phyloP scores from a whole-genome alignment of 2,888 invertebrate genomes.

The Torymus tubicola region DNA sequence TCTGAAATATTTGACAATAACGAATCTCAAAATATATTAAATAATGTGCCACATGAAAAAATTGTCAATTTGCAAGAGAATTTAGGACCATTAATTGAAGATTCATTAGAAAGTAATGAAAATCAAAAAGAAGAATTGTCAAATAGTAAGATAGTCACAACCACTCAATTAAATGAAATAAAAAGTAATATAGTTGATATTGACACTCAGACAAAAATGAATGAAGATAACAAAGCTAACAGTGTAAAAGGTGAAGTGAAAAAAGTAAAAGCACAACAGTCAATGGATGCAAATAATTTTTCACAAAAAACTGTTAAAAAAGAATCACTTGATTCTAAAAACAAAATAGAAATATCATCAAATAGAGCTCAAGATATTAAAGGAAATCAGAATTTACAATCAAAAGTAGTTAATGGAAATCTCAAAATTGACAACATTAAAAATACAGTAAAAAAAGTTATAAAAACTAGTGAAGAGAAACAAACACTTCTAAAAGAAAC shows the following conservation, averaged over 20 bases:
- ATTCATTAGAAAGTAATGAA: too few relatives aligned
- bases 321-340: background rate
- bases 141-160: too few relatives aligned
- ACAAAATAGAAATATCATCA: background rate
- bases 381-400: slow-evolving; percentile 16
- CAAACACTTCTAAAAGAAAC: slow-evolving; percentile 8
- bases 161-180: too few relatives aligned
- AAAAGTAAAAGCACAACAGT: too few relatives aligned
- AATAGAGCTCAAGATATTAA: slow-evolving; percentile 38
- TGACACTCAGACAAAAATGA: too few relatives aligned
- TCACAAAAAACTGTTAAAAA: background rate
- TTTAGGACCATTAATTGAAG: too few relatives aligned
- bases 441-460: slow-evolving; percentile 32
- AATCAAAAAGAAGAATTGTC: too few relatives aligned
- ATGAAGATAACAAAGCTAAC: too few relatives aligned
- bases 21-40: slow-evolving; percentile 40
- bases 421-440: slow-evolving; percentile 30
- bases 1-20: slow-evolving; percentile 25
- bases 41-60: slow-evolving; percentile 33
- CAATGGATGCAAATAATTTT: slow-evolving; percentile 29
- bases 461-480: slow-evolving; percentile 33
- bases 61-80: background rate
- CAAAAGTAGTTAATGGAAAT: slow-evolving; percentile 1
- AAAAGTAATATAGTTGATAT: too few relatives aligned
- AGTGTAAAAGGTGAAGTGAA: too few relatives aligned